phyloP scores from a whole-genome alignment of 2,113 vertebrate species.

The Plotosus lineatus region DNA sequence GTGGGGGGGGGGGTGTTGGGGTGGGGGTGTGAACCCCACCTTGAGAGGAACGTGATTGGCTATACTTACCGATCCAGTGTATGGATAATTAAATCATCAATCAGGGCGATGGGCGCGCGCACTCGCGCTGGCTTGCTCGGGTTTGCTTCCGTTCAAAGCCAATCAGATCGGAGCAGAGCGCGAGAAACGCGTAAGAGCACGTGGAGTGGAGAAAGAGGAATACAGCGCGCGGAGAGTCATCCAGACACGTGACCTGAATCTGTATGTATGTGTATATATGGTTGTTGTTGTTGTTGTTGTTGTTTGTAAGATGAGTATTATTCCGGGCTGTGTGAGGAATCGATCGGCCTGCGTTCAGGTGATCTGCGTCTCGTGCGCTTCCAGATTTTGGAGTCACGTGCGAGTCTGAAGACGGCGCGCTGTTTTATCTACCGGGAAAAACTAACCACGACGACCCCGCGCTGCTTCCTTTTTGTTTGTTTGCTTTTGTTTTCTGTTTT shows the following conservation, averaged over 20 bases:
- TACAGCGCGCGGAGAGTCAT: neutral
- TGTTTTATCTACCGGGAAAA: neutral
- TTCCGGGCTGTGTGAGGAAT: neutral
- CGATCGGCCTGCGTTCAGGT: neutral
- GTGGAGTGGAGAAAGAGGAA: slow-evolving; percentile 79
- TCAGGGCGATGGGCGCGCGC: slow-evolving; percentile 84
- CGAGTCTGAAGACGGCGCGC: neutral
- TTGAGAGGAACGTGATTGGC: slow-evolving; percentile 86
- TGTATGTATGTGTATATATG: neutral
- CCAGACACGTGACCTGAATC: neutral
- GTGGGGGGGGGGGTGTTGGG: neutral
- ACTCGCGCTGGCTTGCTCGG: neutral
- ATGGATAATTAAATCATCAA: slow-evolving; percentile 99
- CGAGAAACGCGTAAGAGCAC: slow-evolving; percentile 58
- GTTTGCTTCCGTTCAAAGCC: slow-evolving; percentile 83
- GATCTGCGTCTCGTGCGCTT: neutral
- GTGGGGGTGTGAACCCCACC: slow-evolving; percentile 77
- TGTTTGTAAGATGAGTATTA: neutral
- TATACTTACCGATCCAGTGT: slow-evolving; percentile 92
- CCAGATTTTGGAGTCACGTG: slow-evolving; percentile 4
- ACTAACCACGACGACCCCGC: too few species aligned
- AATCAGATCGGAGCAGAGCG: slow-evolving; percentile 78
- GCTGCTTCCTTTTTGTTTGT: neutral
- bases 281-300: neutral
- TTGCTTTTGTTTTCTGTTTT: neutral